Evolutionary conservation across 1,140 invertebrate species (phyloP).

Genomic region (Drosophila pachea): DNA sequence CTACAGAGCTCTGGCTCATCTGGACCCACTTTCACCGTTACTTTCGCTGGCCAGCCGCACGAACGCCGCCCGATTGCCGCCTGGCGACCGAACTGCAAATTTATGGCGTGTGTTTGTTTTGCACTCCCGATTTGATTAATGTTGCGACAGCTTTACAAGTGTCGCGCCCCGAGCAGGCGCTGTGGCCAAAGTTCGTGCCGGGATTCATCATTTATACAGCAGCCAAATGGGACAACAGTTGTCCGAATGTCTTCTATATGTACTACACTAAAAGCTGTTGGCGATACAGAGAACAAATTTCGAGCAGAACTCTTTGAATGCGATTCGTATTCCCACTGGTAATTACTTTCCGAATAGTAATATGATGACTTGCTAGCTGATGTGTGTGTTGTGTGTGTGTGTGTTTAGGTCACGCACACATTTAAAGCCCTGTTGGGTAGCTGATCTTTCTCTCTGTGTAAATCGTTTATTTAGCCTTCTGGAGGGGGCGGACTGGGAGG

Average conservation of each 20-base stretch:
- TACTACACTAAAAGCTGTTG: slow-evolving; percentile 11
- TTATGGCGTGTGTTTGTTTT: slow-evolving; percentile 63
- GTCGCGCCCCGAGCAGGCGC: slow-evolving; percentile 44
- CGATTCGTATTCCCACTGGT: not conserved
- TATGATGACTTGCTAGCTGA: not conserved
- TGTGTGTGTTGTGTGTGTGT: not conserved
- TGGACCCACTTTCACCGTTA: slow-evolving; percentile 34
- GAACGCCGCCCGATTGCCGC: slow-evolving; percentile 20
- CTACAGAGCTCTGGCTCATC: slow-evolving; percentile 14
- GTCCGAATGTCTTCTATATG: slow-evolving; percentile 14
- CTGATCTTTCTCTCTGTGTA: slow-evolving; percentile 33
- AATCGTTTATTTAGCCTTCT: slow-evolving; percentile 17
- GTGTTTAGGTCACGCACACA: no score
- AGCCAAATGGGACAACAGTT: slow-evolving; percentile 23
- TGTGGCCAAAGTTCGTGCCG: slow-evolving; percentile 43
- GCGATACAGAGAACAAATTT: slow-evolving; percentile 4
- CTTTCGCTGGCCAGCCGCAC: slow-evolving; percentile 42
- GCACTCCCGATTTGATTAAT: slow-evolving; percentile 60
- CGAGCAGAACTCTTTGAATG: not conserved
- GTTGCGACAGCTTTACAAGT: slow-evolving; percentile 64
- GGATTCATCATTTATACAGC: slow-evolving; percentile 51
- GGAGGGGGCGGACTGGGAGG: not conserved
- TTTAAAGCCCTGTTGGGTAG: no score
- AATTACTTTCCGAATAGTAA: not conserved
- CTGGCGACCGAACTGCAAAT: slow-evolving; percentile 43